Evolutionary conservation across 2,797 vertebrate species (phyloP), one percentile per base, ranked within the genome.

Genomic region (Ctenosaura bakeri): DNA sequence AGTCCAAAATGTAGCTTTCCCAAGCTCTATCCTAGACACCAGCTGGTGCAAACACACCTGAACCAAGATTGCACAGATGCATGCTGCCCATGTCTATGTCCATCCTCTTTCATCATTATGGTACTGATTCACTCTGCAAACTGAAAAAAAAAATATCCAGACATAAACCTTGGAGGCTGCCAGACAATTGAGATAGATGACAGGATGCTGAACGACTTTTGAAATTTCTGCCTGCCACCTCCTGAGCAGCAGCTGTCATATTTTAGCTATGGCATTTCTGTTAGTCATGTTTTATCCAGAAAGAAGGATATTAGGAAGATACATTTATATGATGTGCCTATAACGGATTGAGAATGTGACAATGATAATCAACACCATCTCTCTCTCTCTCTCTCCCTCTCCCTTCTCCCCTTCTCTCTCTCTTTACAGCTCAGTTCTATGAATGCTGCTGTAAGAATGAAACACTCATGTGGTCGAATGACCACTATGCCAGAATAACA

Each of bases 151-250:
- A 90, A 87, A 87, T 88, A 87, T 84, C 59, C 85, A 90, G 86
- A 83, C 90, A 46, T 80, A 62, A 84, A 83, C 81, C 86, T 71
- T 69, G 73, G 59, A 83, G 80, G 85, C 86, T 83, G 80, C 81
- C 86, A 59, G 74, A 90, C 90, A 14, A 84, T 90, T 90, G 83
- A 90, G 85, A 90, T 26, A 35, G 80, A 90, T 90, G 90, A 88
- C 90, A 90, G 86, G 86, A 87, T 88, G 90, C 86, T 90, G 90
- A 83, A 87, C 13, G 46, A 56, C 46, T 78, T 81, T 88, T 78
- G 90, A 87, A 90, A 90, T 90, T 88, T 83, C 79, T 87, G 80
- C 90, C 86, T 84, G 90, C 90, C 90, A 90, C 90, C 90, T 90
- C 90, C 90, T 88, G 90, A 90, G 86, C 80, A 83, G 90, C 90